phyloP scores from a whole-genome alignment of 2,888 invertebrate genomes.

The Phyto melanocephala region DNA sequence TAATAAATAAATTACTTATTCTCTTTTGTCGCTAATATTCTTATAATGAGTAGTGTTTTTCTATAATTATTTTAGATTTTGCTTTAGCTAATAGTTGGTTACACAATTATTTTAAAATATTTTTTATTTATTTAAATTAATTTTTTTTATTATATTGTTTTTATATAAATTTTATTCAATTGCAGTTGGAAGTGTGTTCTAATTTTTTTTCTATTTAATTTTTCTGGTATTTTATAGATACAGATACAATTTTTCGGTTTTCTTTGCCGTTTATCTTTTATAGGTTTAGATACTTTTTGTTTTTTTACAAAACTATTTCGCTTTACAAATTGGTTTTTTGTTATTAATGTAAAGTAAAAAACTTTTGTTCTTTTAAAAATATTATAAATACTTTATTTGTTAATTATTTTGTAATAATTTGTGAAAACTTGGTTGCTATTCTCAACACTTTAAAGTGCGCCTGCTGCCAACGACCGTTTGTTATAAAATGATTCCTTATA shows the following conservation, averaged over 20 bases:
- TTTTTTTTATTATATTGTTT: slow-evolving; percentile 4
- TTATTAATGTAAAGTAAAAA: slow-evolving; percentile 2
- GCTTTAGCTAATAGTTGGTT: slow-evolving; percentile 42
- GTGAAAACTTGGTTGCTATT: slow-evolving; percentile 21
- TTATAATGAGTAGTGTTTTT: slow-evolving; percentile 30
- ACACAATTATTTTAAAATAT: slow-evolving; percentile 53
- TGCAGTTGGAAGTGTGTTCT: slow-evolving; percentile 29
- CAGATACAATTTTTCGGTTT: slow-evolving; percentile 56
- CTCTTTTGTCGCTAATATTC: slow-evolving; percentile 41
- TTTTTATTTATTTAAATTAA: slow-evolving; percentile 11
- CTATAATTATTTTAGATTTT: slow-evolving; percentile 2
- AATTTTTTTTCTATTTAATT: slow-evolving; percentile 38
- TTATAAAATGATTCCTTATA: slow-evolving; percentile 52
- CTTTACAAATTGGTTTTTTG: slow-evolving; percentile 9
- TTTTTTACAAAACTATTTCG: not conserved
- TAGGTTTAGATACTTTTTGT: slow-evolving; percentile 35
- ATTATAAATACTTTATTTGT: slow-evolving; percentile 41
- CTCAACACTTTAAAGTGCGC: slow-evolving; percentile 14
- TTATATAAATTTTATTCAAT: not conserved
- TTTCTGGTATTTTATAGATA: slow-evolving; percentile 57
- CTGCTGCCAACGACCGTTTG: slow-evolving; percentile 48
- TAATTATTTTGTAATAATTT: slow-evolving; percentile 33
- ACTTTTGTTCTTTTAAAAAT: slow-evolving; percentile 10
- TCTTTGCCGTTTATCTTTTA: slow-evolving; percentile 14
- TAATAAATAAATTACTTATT: not conserved